Evolutionary conservation across 2,888 invertebrate genomes (phyloP), one percentile per base, ranked within the genome.

Genomic region (Rhogogaster chlorosoma): DNA sequence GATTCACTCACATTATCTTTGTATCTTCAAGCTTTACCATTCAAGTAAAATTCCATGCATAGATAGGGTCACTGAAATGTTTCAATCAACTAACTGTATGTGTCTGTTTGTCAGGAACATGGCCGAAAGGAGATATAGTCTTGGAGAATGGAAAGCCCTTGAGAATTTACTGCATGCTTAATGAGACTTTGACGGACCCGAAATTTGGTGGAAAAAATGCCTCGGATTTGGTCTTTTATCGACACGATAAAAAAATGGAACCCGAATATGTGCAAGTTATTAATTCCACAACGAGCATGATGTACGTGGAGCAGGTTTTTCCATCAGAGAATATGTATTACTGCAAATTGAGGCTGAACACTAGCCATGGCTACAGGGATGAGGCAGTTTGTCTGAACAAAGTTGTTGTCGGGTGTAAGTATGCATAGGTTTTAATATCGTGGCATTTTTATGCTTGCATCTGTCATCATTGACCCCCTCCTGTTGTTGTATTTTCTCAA

Each of bases 121-220:
- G 89, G 90, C 96, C 96, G 26, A 92, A 92, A 85, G 95, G 95
- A 84, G 95, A 95, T 89, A 95, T 96, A 85, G 92, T 94, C 84
- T 91, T 97, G 83, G 94, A 94, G 87, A 94, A 95, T 90, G 96
- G 96, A 1, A 90, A 95, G 32, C 94, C 96, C 2, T 92, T 97
- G 89, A 95, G 95, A 89, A 95, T 97, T 88, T 95, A 94, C 86
- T 97, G 97, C 92, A 94, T 95, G 85, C 94, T 96, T 73, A 93
- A 95, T 89, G 94, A 95, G 87, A 89, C 91, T 36, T 88, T 87
- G 36, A 88, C 91, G 86, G 92, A 94, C 73, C 91, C 92, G 0
- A 92, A 94, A 32, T 93, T 94, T 61, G 93, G 94, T 88, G 94
- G 95, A 32, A 93, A 94, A 89, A 95, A 96, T 91, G 91, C 95